Evolutionary conservation across 2,888 invertebrate species (phyloP), one percentile per base, ranked within the genome.

Genomic region (Acleris emargana): DNA sequence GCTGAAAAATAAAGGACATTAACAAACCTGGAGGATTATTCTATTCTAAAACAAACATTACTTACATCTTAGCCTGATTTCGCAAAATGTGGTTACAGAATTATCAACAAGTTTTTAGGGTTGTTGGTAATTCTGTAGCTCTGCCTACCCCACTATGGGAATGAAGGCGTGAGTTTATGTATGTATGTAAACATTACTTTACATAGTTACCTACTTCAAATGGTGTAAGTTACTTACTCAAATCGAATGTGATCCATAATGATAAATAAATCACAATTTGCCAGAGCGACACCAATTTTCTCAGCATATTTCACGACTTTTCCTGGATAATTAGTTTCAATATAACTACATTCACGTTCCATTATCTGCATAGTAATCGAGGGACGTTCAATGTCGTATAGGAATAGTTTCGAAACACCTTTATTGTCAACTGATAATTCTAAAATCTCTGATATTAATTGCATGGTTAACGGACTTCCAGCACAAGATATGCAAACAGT

Each of bases 211-310:
- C 6, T 25, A 25, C 6, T 22, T 22, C 32, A 6, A 20, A 51
- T 22, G 11, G 0, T 7, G 0, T 43, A 13, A 18, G 7, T 1
- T 61, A 78, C 83, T 81, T 79, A 90, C 88, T 81, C 69, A 67
- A 84, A 87, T 38, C 86, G 84, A 47, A 79, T 83, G 76, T 93
- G 89, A 71, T 94, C 93, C 55, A 93, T 72, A 57, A 93, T 76
- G 59, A 94, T 92, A 11, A 94, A 74, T 64, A 94, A 76, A 77
- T 94, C 93, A 18, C 91, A 87, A 64, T 88, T 76, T 9, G 85
- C 81, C 5, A 94, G 78, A 18, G 89, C 93, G 20, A 87, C 76
- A 20, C 93, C 88, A 71, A 94, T 77, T 77, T 83, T 89, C 2
- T 86, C 78, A 13, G 92, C 81, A 63, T 86, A 79, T 79, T 84